phyloP scores from a whole-genome alignment of 2,888 invertebrate genomes.

The Nezara viridula region DNA sequence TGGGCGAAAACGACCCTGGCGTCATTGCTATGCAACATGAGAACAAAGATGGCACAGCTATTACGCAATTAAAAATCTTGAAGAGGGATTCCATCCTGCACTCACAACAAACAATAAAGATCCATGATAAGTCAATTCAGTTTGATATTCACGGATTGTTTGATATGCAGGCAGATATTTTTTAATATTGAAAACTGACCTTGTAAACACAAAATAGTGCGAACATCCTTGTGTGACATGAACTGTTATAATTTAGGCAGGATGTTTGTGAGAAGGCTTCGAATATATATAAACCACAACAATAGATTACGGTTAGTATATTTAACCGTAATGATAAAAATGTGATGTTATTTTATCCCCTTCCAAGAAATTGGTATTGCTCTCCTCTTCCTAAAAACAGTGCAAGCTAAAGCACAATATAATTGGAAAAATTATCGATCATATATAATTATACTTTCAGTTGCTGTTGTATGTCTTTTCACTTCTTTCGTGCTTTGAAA shows the following conservation, averaged over 20 bases:
- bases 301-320: background rate
- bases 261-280: background rate
- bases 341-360: no score
- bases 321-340: no score
- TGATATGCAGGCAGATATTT: background rate
- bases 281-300: no score
- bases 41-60: background rate
- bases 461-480: no score
- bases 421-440: no score
- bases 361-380: no score
- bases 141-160: background rate
- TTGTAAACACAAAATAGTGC: background rate
- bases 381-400: no score
- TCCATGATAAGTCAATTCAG: background rate
- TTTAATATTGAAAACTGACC: background rate
- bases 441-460: no score
- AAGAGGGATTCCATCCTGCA: background rate
- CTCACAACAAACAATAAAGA: background rate
- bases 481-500: no score
- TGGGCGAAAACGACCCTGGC: conserved; percentile 1
- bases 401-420: no score
- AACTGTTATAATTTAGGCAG: no score
- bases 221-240: no score
- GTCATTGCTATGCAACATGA: conserved; percentile 32
- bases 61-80: conserved; percentile 14